Evolutionary conservation across 2,113 vertebrate species (phyloP).

Genomic region (Axis porcinus): DNA sequence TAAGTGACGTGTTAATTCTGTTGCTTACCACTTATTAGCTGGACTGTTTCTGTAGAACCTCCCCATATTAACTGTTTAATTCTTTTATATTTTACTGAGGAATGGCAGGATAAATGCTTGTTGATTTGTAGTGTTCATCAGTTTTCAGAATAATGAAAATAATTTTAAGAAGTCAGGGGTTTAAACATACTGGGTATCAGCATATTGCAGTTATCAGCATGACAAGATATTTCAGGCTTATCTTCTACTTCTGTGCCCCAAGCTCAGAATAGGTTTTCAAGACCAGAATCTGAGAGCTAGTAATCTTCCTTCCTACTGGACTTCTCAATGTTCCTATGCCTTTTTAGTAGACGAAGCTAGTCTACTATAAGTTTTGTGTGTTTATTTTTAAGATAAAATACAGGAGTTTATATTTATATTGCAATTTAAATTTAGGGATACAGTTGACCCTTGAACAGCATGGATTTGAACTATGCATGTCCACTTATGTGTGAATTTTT

Average conservation of each 20-base stretch:
- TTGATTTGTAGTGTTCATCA: neutral
- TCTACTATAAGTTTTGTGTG: neutral
- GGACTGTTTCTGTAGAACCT: neutral
- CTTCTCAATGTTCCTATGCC: neutral
- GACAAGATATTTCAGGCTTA: neutral
- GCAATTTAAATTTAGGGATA: slow-evolving; percentile 10
- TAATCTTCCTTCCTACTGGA: neutral
- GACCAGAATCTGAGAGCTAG: neutral
- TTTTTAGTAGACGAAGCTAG: neutral
- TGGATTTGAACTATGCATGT: neutral
- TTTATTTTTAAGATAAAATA: slow-evolving; percentile 51
- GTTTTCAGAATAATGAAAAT: neutral
- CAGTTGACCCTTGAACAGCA: neutral
- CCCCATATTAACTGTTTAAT: neutral
- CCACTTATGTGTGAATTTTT: neutral
- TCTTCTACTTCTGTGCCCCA: neutral
- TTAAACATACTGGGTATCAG: neutral
- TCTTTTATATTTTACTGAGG: slow-evolving; percentile 1
- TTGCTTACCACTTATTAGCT: neutral
- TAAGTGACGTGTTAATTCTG: neutral
- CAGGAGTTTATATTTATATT: slow-evolving; percentile 4
- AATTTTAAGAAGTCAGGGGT: neutral
- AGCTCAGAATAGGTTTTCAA: neutral
- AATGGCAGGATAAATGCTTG: neutral
- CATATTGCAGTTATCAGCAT: neutral